Evolutionary conservation across 2,888 invertebrate genomes (phyloP), one percentile per base, ranked within the genome.

Genomic region (Malthinus flaveolus): DNA sequence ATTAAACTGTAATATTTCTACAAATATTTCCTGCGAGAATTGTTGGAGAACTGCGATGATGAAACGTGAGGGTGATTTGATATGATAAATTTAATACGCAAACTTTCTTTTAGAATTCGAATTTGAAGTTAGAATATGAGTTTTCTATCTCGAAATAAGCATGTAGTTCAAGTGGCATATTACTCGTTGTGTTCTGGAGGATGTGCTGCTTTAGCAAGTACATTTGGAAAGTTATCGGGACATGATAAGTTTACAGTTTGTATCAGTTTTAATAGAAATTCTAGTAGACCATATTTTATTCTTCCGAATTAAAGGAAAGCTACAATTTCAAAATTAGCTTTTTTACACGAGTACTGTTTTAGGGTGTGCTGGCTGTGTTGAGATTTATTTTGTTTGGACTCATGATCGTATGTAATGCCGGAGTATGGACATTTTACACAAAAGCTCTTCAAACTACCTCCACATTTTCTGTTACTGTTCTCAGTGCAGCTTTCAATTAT

Each of bases 201-300:
- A 65, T 86, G 84, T 79, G 85, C 86, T 13, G 82, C 87, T 32
- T 71, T 81, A 54, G 87, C 85, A 35, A 87, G 88, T 72, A 78
- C 85, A 36, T 80, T 86, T 48, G 88, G 87, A 33, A 89, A 88
- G 80, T 72, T 87, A 62, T 82, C 84, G 47, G 86, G 87, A 23
- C 23, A 23, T 23, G 23, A 23, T 13, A 10, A 8, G 7, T 45
- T 45, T 45, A 31, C 32, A 13, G 23, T 23, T 3, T 5, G 23
- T 23, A 23, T 23, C 23, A 23, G 5, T 23, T 42, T 49, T 36
- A 11, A 57, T 61, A 74, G n/a, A n/a, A n/a, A n/a, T n/a, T n/a
- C n/a, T n/a, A n/a, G n/a, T n/a, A n/a, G n/a, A n/a, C n/a, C n/a
- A n/a, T n/a, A n/a, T n/a, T n/a, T n/a, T n/a, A n/a, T n/a, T n/a